phyloP scores from a whole-genome alignment of 2,888 invertebrate genomes.

The Sarcophaga rosellei region DNA sequence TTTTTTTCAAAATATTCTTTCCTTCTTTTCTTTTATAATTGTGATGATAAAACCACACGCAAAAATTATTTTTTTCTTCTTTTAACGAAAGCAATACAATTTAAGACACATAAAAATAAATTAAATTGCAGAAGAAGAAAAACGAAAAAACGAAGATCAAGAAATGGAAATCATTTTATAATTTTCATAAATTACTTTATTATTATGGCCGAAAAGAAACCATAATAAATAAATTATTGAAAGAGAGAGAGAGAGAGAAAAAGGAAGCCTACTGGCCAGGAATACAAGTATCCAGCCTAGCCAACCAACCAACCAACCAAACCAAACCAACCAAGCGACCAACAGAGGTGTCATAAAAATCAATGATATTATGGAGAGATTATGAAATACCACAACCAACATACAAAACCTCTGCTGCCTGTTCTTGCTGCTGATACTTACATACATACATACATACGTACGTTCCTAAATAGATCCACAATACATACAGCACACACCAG shows the following conservation, averaged over 20 bases:
- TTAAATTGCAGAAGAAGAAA: background rate
- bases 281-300: slow-evolving; percentile 41
- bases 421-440: background rate
- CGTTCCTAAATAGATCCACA: background rate
- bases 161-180: background rate
- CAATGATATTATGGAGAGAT: slow-evolving; percentile 66
- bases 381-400: slow-evolving; percentile 28
- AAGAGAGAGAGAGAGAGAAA: background rate
- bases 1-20: background rate
- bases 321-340: background rate
- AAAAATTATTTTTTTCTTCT: slow-evolving; percentile 20
- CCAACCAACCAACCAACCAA: background rate
- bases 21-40: slow-evolving; percentile 42
- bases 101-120: background rate
- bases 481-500: background rate
- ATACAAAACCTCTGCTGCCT: slow-evolving; percentile 21
- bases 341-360: slow-evolving; percentile 67
- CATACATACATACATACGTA: background rate
- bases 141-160: background rate
- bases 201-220: slow-evolving; percentile 60
- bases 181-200: slow-evolving; percentile 68
- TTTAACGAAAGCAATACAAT: slow-evolving; percentile 1
- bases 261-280: slow-evolving; percentile 38
- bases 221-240: slow-evolving; percentile 56
- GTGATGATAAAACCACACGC: slow-evolving; percentile 57